A percentile compares a stretch with the other conserved stretches of the same genome.
These are phyloP conservation scores for Acleris emargana DNA, from an alignment of 2,888 invertebrate species.

Conservation along the genomic window DNA sequence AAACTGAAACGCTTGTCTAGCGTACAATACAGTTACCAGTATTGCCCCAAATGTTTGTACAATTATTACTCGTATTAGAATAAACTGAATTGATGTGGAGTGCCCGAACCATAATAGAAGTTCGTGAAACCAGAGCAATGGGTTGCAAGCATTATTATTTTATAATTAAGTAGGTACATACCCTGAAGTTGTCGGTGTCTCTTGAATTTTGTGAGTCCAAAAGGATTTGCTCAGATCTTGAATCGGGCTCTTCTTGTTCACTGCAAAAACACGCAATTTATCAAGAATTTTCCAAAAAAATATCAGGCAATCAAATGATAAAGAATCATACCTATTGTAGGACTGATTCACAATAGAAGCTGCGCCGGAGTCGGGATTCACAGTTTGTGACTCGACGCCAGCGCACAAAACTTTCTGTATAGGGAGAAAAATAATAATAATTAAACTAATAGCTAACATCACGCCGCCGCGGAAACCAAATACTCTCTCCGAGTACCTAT, in stretches of 20 bases:
- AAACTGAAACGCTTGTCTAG: no score
- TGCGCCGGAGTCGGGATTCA: conserved; percentile 63
- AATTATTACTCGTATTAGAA: no score
- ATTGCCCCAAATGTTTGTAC: no score
- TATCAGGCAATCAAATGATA: background rate
- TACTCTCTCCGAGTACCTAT: background rate
- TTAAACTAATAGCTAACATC: no score
- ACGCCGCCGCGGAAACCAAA: background rate
- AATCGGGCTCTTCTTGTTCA: conserved; percentile 75
- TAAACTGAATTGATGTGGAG: no score
- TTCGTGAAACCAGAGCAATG: no score
- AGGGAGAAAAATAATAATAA: background rate
- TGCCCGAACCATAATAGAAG: no score
- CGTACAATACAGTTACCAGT: no score
- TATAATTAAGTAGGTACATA: conserved; percentile 38
- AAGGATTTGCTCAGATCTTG: conserved; percentile 70
- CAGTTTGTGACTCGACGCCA: conserved; percentile 59
- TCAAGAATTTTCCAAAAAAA: background rate
- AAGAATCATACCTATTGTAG: conserved; percentile 66
- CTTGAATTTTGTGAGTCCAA: conserved; percentile 70
- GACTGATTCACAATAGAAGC: conserved; percentile 72
- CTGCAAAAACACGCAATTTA: conserved; percentile 49
- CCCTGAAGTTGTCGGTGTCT: conserved; percentile 71
- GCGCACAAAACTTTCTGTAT: conserved; percentile 65
- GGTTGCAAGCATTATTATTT: no score